phyloP scores from a whole-genome alignment of 2,113 vertebrate species.

The Colinus virginianus region DNA sequence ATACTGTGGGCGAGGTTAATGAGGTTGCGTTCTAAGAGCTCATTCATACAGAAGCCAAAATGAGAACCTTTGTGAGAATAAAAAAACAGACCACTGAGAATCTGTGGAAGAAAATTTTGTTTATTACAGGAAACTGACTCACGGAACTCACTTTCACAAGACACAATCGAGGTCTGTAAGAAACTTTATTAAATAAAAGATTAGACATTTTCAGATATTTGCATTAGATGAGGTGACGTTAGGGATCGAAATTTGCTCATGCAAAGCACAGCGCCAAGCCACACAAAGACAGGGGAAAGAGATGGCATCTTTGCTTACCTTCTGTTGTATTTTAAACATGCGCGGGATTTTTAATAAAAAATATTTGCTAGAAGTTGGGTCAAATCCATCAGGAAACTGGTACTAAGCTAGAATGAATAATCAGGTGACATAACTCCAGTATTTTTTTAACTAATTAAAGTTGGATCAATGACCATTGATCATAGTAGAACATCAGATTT shows the following conservation, averaged over 20 bases:
- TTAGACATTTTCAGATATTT: conserved; percentile 57
- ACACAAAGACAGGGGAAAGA: conserved; percentile 1
- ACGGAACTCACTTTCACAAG: conserved; percentile 5
- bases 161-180: conserved; percentile 18
- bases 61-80: conserved; percentile 19
- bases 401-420: conserved; percentile 46
- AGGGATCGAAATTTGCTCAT: conserved; percentile 46
- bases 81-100: not conserved
- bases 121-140: conserved; percentile 53
- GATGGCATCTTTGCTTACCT: conserved; percentile 16
- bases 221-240: conserved; percentile 29
- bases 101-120: conserved; percentile 24
- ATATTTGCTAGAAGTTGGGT: not conserved
- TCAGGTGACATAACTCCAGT: conserved; percentile 56
- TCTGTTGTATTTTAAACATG: not conserved
- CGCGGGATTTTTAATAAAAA: not conserved
- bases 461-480: conserved; percentile 69
- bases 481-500: conserved; percentile 61
- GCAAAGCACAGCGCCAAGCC: not conserved
- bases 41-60: not conserved
- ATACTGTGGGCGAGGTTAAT: not conserved
- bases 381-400: not conserved
- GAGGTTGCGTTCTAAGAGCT: not conserved
- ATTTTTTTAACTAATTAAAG: conserved; percentile 68
- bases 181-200: conserved; percentile 61